phyloP scores from a whole-genome alignment of 2,113 vertebrate genomes.

The Centrocercus urophasianus region DNA sequence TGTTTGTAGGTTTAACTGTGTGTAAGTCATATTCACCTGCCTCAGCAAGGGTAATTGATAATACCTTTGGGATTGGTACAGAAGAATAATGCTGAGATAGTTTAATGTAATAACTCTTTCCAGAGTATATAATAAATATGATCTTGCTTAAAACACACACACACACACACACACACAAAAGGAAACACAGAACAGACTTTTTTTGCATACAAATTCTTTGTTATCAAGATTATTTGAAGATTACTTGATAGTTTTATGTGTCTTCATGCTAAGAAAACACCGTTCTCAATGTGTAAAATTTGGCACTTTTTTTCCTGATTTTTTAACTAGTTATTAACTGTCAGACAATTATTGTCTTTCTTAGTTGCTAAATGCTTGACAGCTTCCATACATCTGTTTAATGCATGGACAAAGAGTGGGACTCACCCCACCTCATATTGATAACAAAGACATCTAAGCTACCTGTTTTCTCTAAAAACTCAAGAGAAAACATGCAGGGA shows the following conservation, averaged over 20 bases:
- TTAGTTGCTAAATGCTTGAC: not conserved
- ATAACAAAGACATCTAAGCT: not conserved
- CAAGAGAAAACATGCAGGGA: not conserved
- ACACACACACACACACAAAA: no score
- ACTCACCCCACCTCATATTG: not conserved
- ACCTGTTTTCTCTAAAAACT: not conserved
- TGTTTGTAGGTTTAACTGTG: not conserved
- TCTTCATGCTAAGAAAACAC: not conserved
- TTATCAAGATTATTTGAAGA: not conserved
- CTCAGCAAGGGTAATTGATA: not conserved
- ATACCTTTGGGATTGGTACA: not conserved
- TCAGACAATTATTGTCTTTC: not conserved
- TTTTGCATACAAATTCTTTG: not conserved
- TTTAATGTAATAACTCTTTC: not conserved
- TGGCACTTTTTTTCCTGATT: not conserved
- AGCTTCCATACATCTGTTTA: not conserved
- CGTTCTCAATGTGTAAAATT: not conserved
- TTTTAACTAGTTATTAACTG: not conserved
- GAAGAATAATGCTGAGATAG: not conserved
- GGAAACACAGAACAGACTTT: not conserved
- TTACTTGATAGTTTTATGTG: not conserved
- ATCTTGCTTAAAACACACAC: not conserved
- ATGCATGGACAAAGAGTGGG: not conserved
- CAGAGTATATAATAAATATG: not conserved
- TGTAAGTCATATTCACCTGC: not conserved